A percentile compares a stretch with the other conserved stretches of the same genome.
phyloP scores from a whole-genome alignment of 2,113 vertebrate species.

The Gracilinanus agilis region DNA sequence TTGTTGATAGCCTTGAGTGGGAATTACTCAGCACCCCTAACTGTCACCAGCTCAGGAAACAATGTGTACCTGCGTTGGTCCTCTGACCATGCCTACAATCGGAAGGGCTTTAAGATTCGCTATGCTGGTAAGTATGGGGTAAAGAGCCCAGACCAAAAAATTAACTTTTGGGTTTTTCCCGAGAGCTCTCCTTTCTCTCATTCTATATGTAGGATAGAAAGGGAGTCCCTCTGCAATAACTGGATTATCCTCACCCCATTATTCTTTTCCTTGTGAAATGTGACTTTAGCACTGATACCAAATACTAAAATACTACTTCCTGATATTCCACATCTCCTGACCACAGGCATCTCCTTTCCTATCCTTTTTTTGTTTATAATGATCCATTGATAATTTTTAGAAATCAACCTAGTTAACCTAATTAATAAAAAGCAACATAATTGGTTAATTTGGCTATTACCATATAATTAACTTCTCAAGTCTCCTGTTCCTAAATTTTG shows the following conservation, averaged over 20 bases:
- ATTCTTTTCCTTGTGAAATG: background rate
- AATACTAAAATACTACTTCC: background rate
- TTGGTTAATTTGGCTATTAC: background rate
- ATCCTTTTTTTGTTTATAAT: background rate
- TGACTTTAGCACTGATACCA: background rate
- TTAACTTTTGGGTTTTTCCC: background rate
- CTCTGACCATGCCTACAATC: slow-evolving; percentile 95
- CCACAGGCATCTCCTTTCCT: background rate
- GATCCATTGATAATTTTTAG: background rate
- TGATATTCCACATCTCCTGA: background rate
- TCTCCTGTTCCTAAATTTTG: background rate
- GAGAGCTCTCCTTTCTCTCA: background rate
- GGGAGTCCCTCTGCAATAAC: fast-evolving
- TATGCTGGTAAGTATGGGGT: slow-evolving; percentile 90
- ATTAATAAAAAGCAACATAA: slow-evolving; percentile 54
- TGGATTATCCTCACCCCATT: background rate
- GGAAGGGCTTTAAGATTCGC: slow-evolving; percentile 97
- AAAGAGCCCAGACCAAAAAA: background rate
- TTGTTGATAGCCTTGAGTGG: slow-evolving; percentile 96
- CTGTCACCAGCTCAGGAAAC: slow-evolving; percentile 93
- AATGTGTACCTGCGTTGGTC: slow-evolving; percentile 97
- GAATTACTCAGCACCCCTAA: slow-evolving; percentile 95
- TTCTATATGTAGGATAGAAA: background rate
- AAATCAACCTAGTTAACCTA: background rate
- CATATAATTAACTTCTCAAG: background rate